phyloP scores from a whole-genome alignment of 2,797 vertebrate species.

The Eptatretus atami region DNA sequence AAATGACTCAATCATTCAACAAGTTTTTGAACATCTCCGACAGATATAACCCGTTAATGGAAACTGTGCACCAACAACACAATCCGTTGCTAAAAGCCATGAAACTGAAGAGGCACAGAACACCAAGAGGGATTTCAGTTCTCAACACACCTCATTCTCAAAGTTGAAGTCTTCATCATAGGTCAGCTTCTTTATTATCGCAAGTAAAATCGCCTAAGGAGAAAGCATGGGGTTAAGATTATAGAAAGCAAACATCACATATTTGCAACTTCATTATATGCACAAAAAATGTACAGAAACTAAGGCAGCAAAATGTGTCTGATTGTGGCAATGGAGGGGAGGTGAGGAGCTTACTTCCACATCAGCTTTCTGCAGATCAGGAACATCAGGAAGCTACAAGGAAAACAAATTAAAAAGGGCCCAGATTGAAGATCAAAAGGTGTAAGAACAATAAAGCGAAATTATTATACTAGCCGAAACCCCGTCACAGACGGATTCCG shows the following conservation, averaged over 20 bases:
- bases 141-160: slow-evolving; percentile 54
- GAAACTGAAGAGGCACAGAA: too few species aligned
- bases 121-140: background rate
- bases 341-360: slow-evolving; percentile 31
- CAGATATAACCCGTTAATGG: too few species aligned
- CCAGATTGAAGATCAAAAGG: background rate
- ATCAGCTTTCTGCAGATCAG: slow-evolving; percentile 53
- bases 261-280: background rate
- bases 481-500: too few species aligned
- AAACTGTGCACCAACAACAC: too few species aligned
- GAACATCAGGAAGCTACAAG: slow-evolving; percentile 42
- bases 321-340: background rate
- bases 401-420: slow-evolving; percentile 9
- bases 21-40: too few species aligned
- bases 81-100: too few species aligned
- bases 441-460: background rate
- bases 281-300: background rate
- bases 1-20: too few species aligned
- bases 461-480: too few species aligned
- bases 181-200: slow-evolving; percentile 85
- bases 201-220: slow-evolving; percentile 55
- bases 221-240: background rate
- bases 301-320: background rate
- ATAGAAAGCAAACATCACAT: background rate
- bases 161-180: slow-evolving; percentile 98